Base-by-base conservation (phyloP, 2,888 invertebrate species). In the Tachystola acroxantha region DNA sequence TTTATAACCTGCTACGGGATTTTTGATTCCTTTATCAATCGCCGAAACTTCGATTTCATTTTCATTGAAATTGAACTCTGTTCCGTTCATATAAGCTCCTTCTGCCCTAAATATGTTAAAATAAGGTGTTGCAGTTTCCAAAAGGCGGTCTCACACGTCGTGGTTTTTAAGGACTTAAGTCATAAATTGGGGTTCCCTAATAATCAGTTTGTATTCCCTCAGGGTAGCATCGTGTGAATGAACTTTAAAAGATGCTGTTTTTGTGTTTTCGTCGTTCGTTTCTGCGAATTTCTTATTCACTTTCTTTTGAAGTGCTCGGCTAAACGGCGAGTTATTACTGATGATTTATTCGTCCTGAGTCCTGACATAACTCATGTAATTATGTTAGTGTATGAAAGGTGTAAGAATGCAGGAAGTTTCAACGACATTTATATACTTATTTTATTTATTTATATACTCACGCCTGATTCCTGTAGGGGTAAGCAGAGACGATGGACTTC, bases 81-180 rank as follows among this genome's bases (percentile, higher is more conserved):
- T 24, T 24, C 24, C 9, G 4, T n/a, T n/a, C n/a, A 7, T 7
- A n/a, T 24, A 24, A 24, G 24, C 1, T 4, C 6, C n/a, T n/a
- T n/a, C 24, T n/a, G n/a, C n/a, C n/a, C 1, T 1, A n/a, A n/a
- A n/a, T 24, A 1, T 24, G 4, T 24, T 24, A n/a, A n/a, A 33
- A 20, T 39, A 14, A 31, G 32, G 39, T 29, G 27, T 27, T 27
- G 38, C n/a, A 19, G 11, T 13, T 38, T 33, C 29, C 7, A 13
- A 25, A 32, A 42, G 49, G 49, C 52, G 49, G 52, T 50, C 52
- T 50, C 49, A 45, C 52, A 52, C 48, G 20, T 50, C 37, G 32
- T 36, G 39, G 28, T 44, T 45, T 40, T 39, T 39, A 29, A 40
- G 43, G 38, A 40, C 31, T 31, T 37, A 12, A 28, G 39, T 29